phyloP scores from a whole-genome alignment of 2,797 vertebrate genomes.

The Nannoperca obscura region DNA sequence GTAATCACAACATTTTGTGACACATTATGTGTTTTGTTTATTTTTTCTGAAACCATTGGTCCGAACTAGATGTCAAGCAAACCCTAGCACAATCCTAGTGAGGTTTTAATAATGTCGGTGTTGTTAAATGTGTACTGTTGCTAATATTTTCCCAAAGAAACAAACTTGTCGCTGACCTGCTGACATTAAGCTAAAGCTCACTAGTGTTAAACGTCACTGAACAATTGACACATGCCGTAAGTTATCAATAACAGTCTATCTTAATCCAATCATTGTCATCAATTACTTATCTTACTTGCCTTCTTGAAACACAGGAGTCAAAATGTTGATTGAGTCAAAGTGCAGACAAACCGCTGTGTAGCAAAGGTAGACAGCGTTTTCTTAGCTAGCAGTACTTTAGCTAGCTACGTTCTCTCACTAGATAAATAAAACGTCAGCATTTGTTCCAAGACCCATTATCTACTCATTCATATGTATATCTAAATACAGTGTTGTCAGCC shows the following conservation, averaged over 20 bases:
- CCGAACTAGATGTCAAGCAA: background rate
- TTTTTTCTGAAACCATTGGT: background rate
- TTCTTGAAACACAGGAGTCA: background rate
- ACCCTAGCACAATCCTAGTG: background rate
- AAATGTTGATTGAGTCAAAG: background rate
- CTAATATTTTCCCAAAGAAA: background rate
- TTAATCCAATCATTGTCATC: background rate
- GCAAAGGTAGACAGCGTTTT: background rate
- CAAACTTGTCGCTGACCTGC: background rate
- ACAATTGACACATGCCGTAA: background rate
- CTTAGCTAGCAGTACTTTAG: conserved; percentile 30
- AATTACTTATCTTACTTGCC: background rate
- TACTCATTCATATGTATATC: fast-evolving
- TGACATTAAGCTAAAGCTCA: background rate
- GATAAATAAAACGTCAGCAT: background rate
- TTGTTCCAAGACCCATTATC: background rate
- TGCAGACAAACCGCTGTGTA: background rate
- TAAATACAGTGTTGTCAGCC: fast-evolving
- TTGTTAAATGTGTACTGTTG: background rate
- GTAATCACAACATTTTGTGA: background rate
- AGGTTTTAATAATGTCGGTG: background rate
- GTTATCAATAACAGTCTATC: background rate
- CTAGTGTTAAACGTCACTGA: background rate
- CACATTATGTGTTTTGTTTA: background rate
- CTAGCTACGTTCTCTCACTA: background rate